Evolutionary conservation across 2,888 invertebrate genomes (phyloP).

Genomic region (Pyrochroa serraticornis): DNA sequence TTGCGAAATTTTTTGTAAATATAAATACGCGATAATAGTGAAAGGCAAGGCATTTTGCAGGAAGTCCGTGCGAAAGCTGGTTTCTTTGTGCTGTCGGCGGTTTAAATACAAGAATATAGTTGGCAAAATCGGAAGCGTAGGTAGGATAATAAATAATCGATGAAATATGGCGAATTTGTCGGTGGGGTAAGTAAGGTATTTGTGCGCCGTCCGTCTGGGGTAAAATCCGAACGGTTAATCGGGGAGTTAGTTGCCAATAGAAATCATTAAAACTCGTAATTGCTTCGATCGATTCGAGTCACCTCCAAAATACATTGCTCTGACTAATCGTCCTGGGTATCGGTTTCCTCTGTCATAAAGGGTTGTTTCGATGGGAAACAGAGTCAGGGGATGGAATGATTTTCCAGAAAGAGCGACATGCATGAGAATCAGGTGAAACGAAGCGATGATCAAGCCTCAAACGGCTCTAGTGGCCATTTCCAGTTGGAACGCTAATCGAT

Average conservation of each 20-base stretch:
- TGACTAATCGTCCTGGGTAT: slow-evolving; percentile 24
- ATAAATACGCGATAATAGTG: no score
- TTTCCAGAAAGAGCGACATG: slow-evolving; percentile 44
- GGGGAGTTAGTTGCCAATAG: slow-evolving; percentile 10
- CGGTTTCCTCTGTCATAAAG: slow-evolving; percentile 13
- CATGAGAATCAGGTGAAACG: slow-evolving; percentile 49
- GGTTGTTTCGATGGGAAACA: slow-evolving; percentile 25
- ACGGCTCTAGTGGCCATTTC: slow-evolving; percentile 53
- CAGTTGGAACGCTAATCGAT: slow-evolving; percentile 56
- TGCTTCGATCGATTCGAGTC: slow-evolving; percentile 22
- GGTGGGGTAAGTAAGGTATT: no score
- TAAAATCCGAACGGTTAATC: slow-evolving; percentile 17
- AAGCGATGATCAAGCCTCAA: slow-evolving; percentile 49
- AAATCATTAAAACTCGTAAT: slow-evolving; percentile 25
- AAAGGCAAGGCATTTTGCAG: no score
- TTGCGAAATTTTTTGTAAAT: no score
- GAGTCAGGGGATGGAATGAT: slow-evolving; percentile 32
- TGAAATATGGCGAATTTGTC: no score
- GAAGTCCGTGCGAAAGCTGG: no score
- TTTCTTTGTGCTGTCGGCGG: no score
- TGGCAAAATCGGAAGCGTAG: no score
- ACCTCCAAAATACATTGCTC: slow-evolving; percentile 19
- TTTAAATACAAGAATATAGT: no score
- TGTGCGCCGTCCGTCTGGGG: neutral
- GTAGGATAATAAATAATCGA: no score